Percentiles rank a stretch among this genome's conserved stretches.
These are phyloP conservation scores for Elmis aenea DNA, from an alignment of 2,888 invertebrate species.

Conservation along the genomic window DNA sequence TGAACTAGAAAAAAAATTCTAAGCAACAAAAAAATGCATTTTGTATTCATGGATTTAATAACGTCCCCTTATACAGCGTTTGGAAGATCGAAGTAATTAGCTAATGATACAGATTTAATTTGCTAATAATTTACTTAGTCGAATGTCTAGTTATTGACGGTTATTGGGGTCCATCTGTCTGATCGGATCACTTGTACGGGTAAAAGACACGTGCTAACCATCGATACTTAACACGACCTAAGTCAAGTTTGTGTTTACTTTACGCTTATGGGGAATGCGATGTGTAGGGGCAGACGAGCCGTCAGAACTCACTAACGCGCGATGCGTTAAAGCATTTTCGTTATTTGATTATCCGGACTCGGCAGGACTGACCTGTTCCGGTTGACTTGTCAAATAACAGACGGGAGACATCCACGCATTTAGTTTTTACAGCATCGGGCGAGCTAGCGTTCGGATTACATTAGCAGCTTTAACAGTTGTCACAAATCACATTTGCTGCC, in stretches of 20 bases:
- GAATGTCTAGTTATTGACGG: no score
- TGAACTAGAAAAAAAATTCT: no score
- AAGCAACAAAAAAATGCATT: no score
- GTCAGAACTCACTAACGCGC: constrained; percentile 26
- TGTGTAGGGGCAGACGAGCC: constrained; percentile 16
- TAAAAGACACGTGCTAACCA: no score
- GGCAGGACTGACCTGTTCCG: constrained; percentile 25
- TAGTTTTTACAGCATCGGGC: constrained; percentile 38
- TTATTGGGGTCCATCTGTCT: no score
- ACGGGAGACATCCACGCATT: constrained; percentile 26
- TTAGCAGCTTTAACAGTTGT: constrained; percentile 36
- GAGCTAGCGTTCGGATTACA: constrained; percentile 40
- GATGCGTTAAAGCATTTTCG: constrained; percentile 30
- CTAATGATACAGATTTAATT: no score
- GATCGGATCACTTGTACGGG: no score
- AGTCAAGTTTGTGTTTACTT: not conserved
- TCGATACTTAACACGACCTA: constrained; percentile 1
- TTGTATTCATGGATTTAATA: no score
- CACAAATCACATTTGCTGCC: constrained; percentile 34
- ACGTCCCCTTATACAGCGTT: no score
- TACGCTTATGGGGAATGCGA: not conserved
- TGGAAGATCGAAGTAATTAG: no score
- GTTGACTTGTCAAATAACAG: constrained; percentile 20
- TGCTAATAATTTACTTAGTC: no score
- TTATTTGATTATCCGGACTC: constrained; percentile 30